Evolutionary conservation across 2,797 vertebrate species (phyloP), one percentile per base, ranked within the genome.

Genomic region (Melanotaenia boesemani): DNA sequence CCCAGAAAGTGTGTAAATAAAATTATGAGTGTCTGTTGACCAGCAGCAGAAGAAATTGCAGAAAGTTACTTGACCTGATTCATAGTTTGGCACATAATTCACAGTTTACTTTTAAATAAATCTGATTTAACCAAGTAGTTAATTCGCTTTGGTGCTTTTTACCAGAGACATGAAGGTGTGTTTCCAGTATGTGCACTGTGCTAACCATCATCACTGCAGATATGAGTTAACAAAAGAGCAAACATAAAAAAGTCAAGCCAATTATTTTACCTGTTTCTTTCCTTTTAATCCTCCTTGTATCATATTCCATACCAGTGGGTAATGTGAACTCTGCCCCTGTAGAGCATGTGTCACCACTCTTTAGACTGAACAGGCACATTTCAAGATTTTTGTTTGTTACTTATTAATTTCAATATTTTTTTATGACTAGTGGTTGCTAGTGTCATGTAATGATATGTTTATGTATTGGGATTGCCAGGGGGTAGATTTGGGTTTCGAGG

Each of bases 281-380:
- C 32, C 70, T 67, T 67, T 37, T 26, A 54, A 5, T 58, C 54
- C 59, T 78, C 44, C 71, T 77, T 83, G 74, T 88, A 83, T 85
- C 50, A 82, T 86, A 82, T 59, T 64, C 67, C 65, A 77, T 65
- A 72, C 63, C 41, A 81, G 79, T 84, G 77, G 76, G 82, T 87
- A 75, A 71, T 46, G 15, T 44, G 72, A 76, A 76, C 74, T 82
- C 73, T 46, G 78, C 63, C 77, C 85, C 72, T 73, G 68, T 80
- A 86, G 74, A 86, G 84, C 77, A 68, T 6, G 60, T 66, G 0
- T 81, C 86, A 85, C 80, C 72, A 61, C 54, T 62, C 55, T 82
- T 80, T 86, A 79, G 66, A 82, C 32, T 61, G 59, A 86, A 84
- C 69, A 55, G 72, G 75, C 79, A 84, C 81, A 82, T 86, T 86